Base-by-base conservation (phyloP, 2,888 invertebrate genomes). In the Xylota segnis region DNA sequence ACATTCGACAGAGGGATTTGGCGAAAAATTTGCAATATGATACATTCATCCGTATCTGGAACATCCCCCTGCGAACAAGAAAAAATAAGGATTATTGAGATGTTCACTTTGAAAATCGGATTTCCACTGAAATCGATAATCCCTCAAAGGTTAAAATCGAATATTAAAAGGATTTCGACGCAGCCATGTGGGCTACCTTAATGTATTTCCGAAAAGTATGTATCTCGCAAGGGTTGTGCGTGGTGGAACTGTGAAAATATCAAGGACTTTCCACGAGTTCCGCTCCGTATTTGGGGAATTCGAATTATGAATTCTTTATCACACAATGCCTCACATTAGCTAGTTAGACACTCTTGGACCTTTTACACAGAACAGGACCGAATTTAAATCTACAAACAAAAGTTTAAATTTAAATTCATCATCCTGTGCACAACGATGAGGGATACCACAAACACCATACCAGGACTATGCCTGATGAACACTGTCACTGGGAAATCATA, bases 41-140 rank as follows among this genome's bases (percentile, higher is more conserved):
- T 68, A 45, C 18, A 27, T 14, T n/a, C 23, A 23, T 23, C 3
- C 23, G 61, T 34, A 9, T 12, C 37, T 37, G 58, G 4, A 58
- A 52, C 76, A 82, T 76, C 82, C 81, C 86, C 86, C 32, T 82
- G 61, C 18, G 68, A 40, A 34, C 29, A 29, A 70, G 29, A 66
- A 70, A 70, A 75, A 47, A 56, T 50, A 63, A 59, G 74, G 87
- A 87, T 87, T 87, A 87, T 87, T 77, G 65, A 65, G 83, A 87
- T 87, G 87, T 87, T 87, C 87, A 87, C 83, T 87, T 87, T 87
- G 83, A 83, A 83, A 87, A 87, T 87, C 87, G 77, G 87, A 87
- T 87, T 87, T 74, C 47, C 68, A 45, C 47, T 83, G 72, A 70
- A 87, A 87, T 87, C 87, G 74, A 87, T 87, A 87, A 87, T 87